A percentile compares a stretch with the other conserved stretches of the same genome.
Evolutionary conservation across 2,113 vertebrate species (phyloP).

Genomic region (Anhinga rufa): DNA sequence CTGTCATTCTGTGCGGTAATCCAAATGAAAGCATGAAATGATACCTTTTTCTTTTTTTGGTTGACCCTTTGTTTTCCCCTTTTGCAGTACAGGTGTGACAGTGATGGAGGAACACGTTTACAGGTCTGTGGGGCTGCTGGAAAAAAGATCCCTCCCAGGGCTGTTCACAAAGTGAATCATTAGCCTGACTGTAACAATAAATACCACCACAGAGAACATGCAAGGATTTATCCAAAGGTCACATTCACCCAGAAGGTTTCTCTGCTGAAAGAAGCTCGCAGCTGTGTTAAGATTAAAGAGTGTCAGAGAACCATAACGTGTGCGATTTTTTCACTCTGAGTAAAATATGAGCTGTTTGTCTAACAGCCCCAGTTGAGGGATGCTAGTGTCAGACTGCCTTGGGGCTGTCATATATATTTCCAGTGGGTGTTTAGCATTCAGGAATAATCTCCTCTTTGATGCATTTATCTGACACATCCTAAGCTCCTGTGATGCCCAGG

Average conservation of each 20-base stretch:
- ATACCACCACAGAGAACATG: not conserved
- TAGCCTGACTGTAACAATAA: conserved; percentile 2
- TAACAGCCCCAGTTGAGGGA: conserved; percentile 31
- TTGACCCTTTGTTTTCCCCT: not conserved
- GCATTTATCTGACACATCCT: conserved; percentile 17
- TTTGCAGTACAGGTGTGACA: not conserved
- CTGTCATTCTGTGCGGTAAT: not conserved
- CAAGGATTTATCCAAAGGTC: conserved; percentile 17
- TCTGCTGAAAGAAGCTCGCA: not conserved
- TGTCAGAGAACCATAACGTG: conserved; percentile 13
- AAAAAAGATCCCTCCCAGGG: not conserved
- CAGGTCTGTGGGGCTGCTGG: not conserved
- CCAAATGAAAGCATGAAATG: not conserved
- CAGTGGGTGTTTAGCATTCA: not conserved
- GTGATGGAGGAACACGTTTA: not conserved
- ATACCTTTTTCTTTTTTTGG: not conserved
- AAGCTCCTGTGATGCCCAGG: not conserved
- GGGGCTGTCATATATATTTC: conserved; percentile 22
- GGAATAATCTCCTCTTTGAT: conserved; percentile 23
- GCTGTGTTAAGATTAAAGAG: conserved; percentile 37
- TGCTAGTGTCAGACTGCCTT: conserved; percentile 12
- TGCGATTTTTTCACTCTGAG: conserved; percentile 16
- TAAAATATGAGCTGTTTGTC: conserved; percentile 55
- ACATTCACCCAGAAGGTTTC: not conserved
- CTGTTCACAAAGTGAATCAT: conserved; percentile 2